Base-by-base conservation (phyloP, 2,888 invertebrate species). In the Meteorus cinctellus region DNA sequence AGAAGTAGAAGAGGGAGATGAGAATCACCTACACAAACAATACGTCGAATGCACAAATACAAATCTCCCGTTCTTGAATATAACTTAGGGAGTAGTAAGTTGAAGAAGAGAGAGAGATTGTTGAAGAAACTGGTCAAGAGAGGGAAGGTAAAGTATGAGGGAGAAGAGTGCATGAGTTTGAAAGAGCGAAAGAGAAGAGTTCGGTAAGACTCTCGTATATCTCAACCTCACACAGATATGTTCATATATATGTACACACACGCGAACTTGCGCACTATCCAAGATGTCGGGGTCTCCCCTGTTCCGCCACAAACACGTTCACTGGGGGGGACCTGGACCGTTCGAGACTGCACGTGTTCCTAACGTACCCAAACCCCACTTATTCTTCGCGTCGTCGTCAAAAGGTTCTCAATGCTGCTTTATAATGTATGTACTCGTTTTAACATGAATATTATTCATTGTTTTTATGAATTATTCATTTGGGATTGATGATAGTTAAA, bases 311-410 rank as follows among this genome's bases (percentile, higher is more conserved):
- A 84, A 86, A 87, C 87, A 85, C 86, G 86, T 88, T 87, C 85
- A 86, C 82, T 82, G 82, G 76, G 70, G 74, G 60, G 75, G 60
- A 78, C 83, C 84, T 87, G 85, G 87, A 86, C 87, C 87, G 87
- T 87, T 88, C 86, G 77, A 85, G 87, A 87, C 86, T 89, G 88
- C 88, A 88, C 89, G 89, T 89, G 89, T 89, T 89, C 87, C 86
- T 89, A 88, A 89, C 88, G 89, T 89, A 88, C 85, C 86, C 84
- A 84, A 87, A 88, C 86, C 86, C 84, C 84, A 83, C 82, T 72
- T 77, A 29, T 41, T 65, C 65, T 77, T 82, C 83, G 19, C 55
- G 8, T 55, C 83, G 81, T 84, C 83, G 81, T 78, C 77, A 81
- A 82, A 79, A 77, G 89, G 88, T 88, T 89, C 88, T 89, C 89